Conservation (phyloP, 2,113 vertebrate genomes). For the Myiozetetes cayanensis region DNA sequence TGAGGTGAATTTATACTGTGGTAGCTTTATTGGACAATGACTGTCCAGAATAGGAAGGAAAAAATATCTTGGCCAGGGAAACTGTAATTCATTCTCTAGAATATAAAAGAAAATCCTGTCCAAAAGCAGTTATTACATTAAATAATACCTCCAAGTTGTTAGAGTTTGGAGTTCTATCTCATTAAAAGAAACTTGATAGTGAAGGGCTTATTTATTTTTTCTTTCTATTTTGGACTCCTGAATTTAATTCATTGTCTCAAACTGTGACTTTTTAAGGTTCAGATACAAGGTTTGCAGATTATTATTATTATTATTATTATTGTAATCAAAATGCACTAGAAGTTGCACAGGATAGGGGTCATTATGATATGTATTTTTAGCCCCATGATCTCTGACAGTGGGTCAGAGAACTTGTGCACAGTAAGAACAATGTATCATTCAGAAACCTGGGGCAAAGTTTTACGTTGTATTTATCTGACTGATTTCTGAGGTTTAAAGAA, state of each 20-base stretch:
- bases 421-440: background rate
- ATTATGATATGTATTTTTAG: background rate
- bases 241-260: background rate
- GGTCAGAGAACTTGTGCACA: background rate
- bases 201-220: too few relatives aligned
- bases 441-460: background rate
- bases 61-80: background rate
- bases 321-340: background rate
- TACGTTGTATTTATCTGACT: background rate
- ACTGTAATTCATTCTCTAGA: background rate
- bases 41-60: background rate
- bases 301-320: background rate
- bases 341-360: background rate
- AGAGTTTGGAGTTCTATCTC: background rate
- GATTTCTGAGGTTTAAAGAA: background rate
- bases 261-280: background rate
- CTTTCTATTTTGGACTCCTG: background rate
- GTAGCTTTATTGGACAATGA: background rate
- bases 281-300: background rate
- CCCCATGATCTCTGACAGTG: background rate
- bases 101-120: background rate
- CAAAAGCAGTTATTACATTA: background rate
- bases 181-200: background rate
- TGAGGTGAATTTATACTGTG: background rate
- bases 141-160: background rate